A percentile compares a stretch with the other conserved stretches of the same genome.
Conservation (phyloP, 2,113 vertebrate genomes). For the Pycnonotus jocosus region DNA sequence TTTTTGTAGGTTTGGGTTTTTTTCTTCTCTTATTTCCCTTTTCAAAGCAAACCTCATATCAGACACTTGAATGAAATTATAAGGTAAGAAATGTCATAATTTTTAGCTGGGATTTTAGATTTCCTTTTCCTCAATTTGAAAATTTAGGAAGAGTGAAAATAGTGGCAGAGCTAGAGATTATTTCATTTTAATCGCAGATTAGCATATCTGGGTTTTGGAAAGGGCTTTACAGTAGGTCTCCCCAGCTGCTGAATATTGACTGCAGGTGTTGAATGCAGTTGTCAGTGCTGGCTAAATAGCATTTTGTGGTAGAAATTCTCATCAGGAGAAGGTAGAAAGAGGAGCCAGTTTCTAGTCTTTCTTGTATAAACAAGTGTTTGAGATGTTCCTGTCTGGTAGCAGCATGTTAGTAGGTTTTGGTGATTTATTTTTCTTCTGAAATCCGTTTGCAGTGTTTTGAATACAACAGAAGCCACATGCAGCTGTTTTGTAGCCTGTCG, state of each 20-base stretch:
- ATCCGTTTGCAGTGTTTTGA: neutral
- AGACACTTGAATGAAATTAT: neutral
- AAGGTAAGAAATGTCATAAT: neutral
- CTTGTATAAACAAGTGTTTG: neutral
- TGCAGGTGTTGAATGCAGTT: neutral
- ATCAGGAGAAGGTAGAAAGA: neutral
- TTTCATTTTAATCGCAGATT: neutral
- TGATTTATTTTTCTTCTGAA: conserved; percentile 4
- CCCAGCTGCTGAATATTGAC: neutral
- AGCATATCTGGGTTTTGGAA: neutral
- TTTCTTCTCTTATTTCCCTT: neutral
- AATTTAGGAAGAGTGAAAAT: neutral
- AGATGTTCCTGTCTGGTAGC: neutral
- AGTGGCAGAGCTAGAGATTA: neutral
- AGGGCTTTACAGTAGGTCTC: neutral
- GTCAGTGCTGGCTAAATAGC: neutral
- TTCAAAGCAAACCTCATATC: neutral
- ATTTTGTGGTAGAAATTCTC: neutral
- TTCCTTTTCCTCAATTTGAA: neutral
- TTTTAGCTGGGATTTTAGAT: neutral
- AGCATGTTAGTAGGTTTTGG: neutral
- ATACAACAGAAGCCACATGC: neutral
- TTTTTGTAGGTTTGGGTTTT: accelerated
- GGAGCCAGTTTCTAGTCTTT: neutral
- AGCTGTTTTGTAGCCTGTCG: neutral